Base-by-base conservation (phyloP, 2,113 vertebrate genomes). In the Xenopus laevis region DNA sequence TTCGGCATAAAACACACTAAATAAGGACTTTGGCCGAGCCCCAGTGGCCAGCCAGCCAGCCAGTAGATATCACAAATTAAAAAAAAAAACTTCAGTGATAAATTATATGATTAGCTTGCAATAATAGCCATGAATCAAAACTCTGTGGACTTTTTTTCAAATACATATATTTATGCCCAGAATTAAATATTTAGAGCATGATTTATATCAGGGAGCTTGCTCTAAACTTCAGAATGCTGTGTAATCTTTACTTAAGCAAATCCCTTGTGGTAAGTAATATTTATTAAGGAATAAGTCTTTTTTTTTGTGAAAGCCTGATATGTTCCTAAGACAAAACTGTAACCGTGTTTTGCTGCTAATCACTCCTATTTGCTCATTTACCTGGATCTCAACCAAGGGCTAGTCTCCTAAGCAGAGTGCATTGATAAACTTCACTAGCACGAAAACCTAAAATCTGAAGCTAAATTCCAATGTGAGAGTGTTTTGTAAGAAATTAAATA, bases 41-140 rank as follows among this genome's bases (percentile, higher is more conserved):
- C 17, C 53, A n/a, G 1, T n/a, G 17, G 15, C 15, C 15, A n/a
- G 4, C 23, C 23, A 27, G 53, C 17, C 53, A 55, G 15, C 8
- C 45, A 21, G 17, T 52, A 67, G 13, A 67, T 67, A 45, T 50
- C 65, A 67, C 50, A 45, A 67, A 50, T 67, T n/a, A n/a, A 23
- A 67, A n/a, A 16, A 55, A n/a, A 66, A 67, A 67, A 67, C 21
- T 18, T 21, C 65, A 23, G 50, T 67, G 45, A 67, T 67, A 10
- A 50, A 67, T 52, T 21, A 23, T 67, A 23, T 52, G 13, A 67
- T 67, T 67, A 50, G 13, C 13, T 23, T 10, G 20, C 15, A 67
- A 13, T 67, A 50, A 67, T 23, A 67, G 65, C 46, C 65, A 67
- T 67, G 65, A 50, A 67, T 67, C 65, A 67, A 47, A 67, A 50